Base-by-base conservation (phyloP, 2,113 vertebrate genomes). In the Dasypus novemcinctus region DNA sequence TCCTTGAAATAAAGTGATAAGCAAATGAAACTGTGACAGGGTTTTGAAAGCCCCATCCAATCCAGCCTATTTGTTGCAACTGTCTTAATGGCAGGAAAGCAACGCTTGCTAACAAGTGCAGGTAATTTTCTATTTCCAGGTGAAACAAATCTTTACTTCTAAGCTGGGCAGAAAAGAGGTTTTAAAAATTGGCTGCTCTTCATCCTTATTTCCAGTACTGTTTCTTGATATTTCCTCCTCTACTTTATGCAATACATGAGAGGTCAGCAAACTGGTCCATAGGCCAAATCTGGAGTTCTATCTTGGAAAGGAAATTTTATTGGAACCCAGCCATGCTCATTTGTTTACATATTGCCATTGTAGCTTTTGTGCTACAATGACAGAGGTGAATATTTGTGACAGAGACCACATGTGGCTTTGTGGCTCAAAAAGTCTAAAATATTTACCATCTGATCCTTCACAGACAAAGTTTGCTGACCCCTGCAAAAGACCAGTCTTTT, bases 1-100 rank as follows among this genome's bases (percentile, higher is more conserved):
- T 82, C 8, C 33, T 93, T 93, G 43, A 96, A 86, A 93, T 29
- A 89, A 91, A 91, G 86, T 66, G 33, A 76, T 14, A 69, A 36
- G 21, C 52, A 96, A 86, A 43, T 36, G 61, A 31, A 86, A 82
- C 52, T 29, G 5, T 11, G 10, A 78, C 80, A 61, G n/a, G 29
- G 20, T 91, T 90, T 46, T 15, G 68, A 91, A 90, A 72, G 31
- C 71, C 57, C 74, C 21, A 64, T 57, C 23, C 31, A 69, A 74
- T 31, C 38, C 41, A 33, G 33, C 31, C 82, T 82, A 52, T 10
- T 14, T 14, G 13, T 27, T 86, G 36, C 25, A 52, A 29, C 82
- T 69, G 31, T n/a, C 33, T 11, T 14, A 80, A n/a, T 8, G 52
- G 52, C 57, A 27, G 33, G 68, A 93, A 91, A 86, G 69, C 68